Evolutionary conservation across 1,140 invertebrate genomes (phyloP).

Genomic region (Heterodera schachtii): DNA sequence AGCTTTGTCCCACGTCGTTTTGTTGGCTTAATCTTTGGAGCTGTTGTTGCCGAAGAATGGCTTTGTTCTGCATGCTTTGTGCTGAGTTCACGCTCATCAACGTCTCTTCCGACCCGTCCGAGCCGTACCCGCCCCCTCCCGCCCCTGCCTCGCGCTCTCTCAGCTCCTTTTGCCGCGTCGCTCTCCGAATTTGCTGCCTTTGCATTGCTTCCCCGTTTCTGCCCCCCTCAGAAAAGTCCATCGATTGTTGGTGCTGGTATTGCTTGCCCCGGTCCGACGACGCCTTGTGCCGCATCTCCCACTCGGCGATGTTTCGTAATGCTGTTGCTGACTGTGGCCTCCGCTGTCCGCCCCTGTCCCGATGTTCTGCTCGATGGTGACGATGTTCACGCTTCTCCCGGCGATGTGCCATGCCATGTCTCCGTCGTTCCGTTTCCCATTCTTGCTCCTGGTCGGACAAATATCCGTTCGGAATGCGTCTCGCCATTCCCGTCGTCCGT

Average conservation of each 20-base stretch:
- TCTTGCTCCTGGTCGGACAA: conserved; percentile 42
- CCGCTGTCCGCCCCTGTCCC: conserved; percentile 24
- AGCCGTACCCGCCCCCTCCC: conserved; percentile 57
- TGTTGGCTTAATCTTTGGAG: conserved; percentile 32
- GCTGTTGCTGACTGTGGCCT: conserved; percentile 49
- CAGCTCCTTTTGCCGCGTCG: conserved; percentile 39
- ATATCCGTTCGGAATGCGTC: conserved; percentile 37
- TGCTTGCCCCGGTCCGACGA: conserved; percentile 25
- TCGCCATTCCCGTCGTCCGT: not conserved
- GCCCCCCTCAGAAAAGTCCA: conserved; percentile 21
- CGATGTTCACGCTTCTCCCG: conserved; percentile 25
- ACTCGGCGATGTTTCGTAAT: conserved; percentile 45
- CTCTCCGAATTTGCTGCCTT: conserved; percentile 7
- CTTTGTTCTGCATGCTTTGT: conserved; percentile 58
- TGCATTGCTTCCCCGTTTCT: not conserved
- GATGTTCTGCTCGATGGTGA: conserved; percentile 13
- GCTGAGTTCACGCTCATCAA: conserved; percentile 57
- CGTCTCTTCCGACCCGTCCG: conserved; percentile 59
- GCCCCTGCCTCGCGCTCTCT: conserved; percentile 38
- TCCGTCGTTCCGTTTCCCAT: conserved; percentile 20
- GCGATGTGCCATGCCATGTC: conserved; percentile 17
- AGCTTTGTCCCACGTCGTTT: conserved; percentile 17
- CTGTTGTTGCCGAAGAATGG: conserved; percentile 29
- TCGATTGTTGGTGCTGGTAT: not conserved
- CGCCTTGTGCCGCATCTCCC: conserved; percentile 16